Percentiles rank a stretch among this genome's conserved stretches.
Conservation (phyloP, 2,113 vertebrate genomes). For the Mola mola region DNA sequence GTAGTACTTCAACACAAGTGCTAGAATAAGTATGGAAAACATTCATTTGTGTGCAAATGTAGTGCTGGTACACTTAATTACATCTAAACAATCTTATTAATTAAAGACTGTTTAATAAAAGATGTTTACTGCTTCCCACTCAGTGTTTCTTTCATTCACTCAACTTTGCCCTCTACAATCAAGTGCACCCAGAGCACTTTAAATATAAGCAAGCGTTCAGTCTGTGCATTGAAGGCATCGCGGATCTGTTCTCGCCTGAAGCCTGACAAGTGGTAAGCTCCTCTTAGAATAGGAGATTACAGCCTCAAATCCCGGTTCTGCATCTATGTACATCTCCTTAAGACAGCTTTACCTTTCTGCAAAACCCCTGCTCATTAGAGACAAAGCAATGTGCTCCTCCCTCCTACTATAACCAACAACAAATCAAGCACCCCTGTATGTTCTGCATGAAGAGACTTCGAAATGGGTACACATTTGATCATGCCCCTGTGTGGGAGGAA, state of each 20-base stretch:
- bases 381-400: conserved; percentile 25
- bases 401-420: background rate
- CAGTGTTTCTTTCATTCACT: background rate
- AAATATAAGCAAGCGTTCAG: background rate
- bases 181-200: conserved; percentile 8
- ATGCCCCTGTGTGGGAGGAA: background rate
- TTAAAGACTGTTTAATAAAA: too few species aligned
- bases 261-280: conserved; percentile 70
- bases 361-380: conserved; percentile 70
- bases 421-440: conserved; percentile 1
- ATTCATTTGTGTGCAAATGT: too few species aligned
- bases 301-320: conserved; percentile 77
- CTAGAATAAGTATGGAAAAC: too few species aligned
- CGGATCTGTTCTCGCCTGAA: conserved; percentile 54
- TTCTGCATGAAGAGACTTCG: background rate
- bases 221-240: conserved; percentile 20
- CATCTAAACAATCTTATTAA: too few species aligned
- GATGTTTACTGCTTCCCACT: too few species aligned
- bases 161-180: conserved; percentile 2
- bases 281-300: conserved; percentile 74
- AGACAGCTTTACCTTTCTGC: conserved; percentile 64
- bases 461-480: background rate
- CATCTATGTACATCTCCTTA: conserved; percentile 73
- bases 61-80: too few species aligned
- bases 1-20: too few species aligned